Base-by-base conservation (phyloP, 2,888 invertebrate species). In the Teinopalpus imperialis region DNA sequence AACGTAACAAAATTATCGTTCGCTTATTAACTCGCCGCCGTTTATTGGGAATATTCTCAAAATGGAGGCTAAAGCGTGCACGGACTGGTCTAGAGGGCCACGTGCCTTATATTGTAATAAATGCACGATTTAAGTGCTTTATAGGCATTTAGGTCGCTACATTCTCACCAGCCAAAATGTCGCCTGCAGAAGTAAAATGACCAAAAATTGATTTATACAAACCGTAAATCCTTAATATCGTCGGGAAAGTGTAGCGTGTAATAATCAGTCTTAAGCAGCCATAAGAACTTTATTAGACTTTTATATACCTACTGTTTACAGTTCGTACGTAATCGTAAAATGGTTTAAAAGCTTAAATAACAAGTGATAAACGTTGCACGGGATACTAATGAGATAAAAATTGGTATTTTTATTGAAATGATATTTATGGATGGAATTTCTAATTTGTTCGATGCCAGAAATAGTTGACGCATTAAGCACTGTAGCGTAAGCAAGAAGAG, bases 21-120 rank as follows among this genome's bases (percentile, higher is more conserved):
- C 39, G 26, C 39, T 39, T 39, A 39, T 45, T 40, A 40, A 45
- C 34, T 3, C 27, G 23, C 0, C 31, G 7, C 13, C 21, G 16
- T 43, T 24, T 23, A 21, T 29, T 20, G 13, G 3, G 27, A 29
- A 24, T 14, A 41, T 18, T 23, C n/a, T 7, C 3, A 23, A 8
- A 21, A n/a, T 7, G 29, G 12, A 27, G 9, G 27, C 14, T 9
- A 6, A 1, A 26, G 6, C 5, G 9, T 3, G 3, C 9, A 18
- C 8, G 2, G 4, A n/a, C 14, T 30, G 4, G 16, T 35, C 35
- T 4, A 23, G n/a, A 26, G 16, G 9, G 9, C 37, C 13, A 7
- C 26, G 10, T 24, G 26, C 1, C n/a, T 26, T 23, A 0, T 13
- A 7, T 31, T 24, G 8, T 6, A 8, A 8, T 37, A 3, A 37